phyloP scores from a whole-genome alignment of 2,113 vertebrate genomes.

The mouse (Mus musculus) region DNA sequence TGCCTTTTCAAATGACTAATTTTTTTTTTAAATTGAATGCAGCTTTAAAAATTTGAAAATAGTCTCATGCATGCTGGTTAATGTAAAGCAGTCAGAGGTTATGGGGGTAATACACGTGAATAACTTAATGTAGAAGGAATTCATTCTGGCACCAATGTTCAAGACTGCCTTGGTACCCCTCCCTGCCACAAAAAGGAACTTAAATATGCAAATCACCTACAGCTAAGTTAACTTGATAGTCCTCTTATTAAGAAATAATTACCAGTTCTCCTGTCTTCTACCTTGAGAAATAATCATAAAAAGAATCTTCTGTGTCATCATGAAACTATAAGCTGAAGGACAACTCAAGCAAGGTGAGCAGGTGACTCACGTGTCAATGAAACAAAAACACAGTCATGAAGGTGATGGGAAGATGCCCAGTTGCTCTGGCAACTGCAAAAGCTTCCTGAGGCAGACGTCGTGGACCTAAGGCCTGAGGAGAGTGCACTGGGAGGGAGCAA shows the following conservation, averaged over 20 bases:
- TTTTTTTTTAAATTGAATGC: constrained; percentile 4
- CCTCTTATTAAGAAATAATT: neutral
- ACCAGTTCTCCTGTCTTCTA: neutral
- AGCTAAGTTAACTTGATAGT: constrained; percentile 6
- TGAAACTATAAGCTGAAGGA: neutral
- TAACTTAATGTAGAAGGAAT: neutral
- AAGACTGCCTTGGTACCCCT: neutral
- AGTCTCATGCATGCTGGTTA: neutral
- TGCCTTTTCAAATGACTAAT: constrained; percentile 1
- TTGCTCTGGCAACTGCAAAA: neutral
- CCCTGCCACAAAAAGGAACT: neutral
- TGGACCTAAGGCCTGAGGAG: neutral
- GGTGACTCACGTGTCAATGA: neutral
- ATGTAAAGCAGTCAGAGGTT: neutral
- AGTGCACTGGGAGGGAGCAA: neutral
- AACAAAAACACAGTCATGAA: neutral
- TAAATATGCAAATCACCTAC: neutral
- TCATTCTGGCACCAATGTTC: neutral
- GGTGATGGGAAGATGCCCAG: neutral
- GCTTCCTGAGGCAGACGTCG: neutral
- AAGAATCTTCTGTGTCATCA: neutral
- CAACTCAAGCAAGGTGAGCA: neutral
- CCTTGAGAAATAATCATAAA: neutral
- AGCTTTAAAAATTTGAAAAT: neutral
- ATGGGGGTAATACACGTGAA: neutral